phyloP scores from a whole-genome alignment of 2,797 vertebrate species.

The Mycteria americana region DNA sequence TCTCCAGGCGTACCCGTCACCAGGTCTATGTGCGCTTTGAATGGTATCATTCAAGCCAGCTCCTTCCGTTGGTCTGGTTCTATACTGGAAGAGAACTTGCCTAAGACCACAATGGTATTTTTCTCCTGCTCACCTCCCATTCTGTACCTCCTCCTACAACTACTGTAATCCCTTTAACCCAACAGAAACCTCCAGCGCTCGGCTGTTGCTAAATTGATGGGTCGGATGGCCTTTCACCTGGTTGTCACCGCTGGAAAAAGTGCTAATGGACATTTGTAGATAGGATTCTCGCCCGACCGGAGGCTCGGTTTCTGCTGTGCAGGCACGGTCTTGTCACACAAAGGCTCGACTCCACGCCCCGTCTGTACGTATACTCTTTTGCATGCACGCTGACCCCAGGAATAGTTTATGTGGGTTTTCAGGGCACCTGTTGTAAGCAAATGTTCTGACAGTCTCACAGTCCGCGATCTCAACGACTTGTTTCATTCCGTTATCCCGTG shows the following conservation, averaged over 20 bases:
- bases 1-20: background rate
- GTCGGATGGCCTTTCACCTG: constrained; percentile 8
- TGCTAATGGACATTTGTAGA: constrained; percentile 40
- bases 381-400: background rate
- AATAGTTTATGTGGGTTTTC: background rate
- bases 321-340: constrained; percentile 2
- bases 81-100: background rate
- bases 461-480: background rate
- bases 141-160: background rate
- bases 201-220: background rate
- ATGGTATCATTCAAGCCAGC: background rate
- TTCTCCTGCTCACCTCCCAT: background rate
- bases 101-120: background rate
- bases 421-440: background rate
- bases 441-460: background rate
- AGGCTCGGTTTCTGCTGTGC: constrained; percentile 3
- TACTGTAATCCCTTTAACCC: background rate
- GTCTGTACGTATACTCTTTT: background rate
- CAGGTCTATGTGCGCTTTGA: background rate
- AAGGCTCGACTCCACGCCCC: background rate
- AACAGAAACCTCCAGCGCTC: background rate
- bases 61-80: background rate
- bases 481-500: background rate
- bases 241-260: background rate
- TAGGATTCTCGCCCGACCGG: background rate